phyloP scores from a whole-genome alignment of 2,888 invertebrate species.

The Seira sanloemensis region DNA sequence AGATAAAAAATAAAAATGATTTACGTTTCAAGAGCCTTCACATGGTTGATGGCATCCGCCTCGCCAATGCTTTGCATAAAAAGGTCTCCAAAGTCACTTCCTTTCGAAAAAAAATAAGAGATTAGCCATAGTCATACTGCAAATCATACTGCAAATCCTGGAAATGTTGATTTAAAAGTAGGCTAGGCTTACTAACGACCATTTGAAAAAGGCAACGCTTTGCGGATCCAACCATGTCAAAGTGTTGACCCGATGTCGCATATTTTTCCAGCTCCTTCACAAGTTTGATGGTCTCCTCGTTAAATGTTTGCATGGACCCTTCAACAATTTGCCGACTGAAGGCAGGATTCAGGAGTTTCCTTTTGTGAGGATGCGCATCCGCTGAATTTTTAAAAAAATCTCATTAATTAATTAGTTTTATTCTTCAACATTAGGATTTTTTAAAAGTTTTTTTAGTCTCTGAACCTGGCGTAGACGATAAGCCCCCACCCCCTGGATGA shows the following conservation, averaged over 20 bases:
- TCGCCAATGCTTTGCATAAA: constrained; percentile 6
- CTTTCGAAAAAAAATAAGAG: background rate
- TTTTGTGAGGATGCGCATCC: constrained; percentile 16
- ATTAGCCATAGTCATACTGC: background rate
- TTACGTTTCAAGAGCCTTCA: constrained; percentile 34
- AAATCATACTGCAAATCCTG: background rate
- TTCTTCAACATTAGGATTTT: too few species aligned
- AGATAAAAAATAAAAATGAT: too few species aligned
- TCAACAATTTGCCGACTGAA: constrained; percentile 35
- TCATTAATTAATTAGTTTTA: too few species aligned
- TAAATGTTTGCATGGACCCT: constrained; percentile 13
- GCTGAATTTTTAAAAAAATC: constrained; percentile 5
- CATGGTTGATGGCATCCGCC: constrained; percentile 17
- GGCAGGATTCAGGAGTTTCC: constrained; percentile 24
- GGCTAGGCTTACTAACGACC: constrained; percentile 24
- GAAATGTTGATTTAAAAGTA: background rate
- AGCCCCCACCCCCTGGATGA: constrained; percentile 24
- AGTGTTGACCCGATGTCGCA: background rate
- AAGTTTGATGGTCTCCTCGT: constrained; percentile 23
- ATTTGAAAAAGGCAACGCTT: constrained; percentile 23
- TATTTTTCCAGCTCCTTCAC: background rate
- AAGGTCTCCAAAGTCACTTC: constrained; percentile 37
- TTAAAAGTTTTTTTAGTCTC: too few species aligned
- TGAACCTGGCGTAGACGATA: constrained; percentile 25
- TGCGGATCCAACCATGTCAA: constrained; percentile 10